Base-by-base conservation (phyloP, 2,113 vertebrate species). In the Ardeotis arabs region DNA sequence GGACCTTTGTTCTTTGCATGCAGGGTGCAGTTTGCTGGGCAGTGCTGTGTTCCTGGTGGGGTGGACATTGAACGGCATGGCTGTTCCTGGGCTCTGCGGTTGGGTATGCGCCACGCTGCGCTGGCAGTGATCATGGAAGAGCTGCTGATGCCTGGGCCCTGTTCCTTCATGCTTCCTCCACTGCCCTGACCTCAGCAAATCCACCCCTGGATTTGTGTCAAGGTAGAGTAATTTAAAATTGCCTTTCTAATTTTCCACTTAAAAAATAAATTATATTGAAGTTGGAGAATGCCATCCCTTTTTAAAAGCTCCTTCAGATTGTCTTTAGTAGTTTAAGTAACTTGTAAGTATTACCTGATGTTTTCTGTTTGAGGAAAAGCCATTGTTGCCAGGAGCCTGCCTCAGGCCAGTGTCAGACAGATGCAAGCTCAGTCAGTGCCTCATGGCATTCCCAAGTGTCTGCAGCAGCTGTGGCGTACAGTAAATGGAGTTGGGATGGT, bases 71-170 rank as follows among this genome's bases (percentile, higher is more conserved):
- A 23, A 33, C 21, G 31, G 13, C 1, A 0, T 19, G 27, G 21
- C 37, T 64, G 45, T 53, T 74, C 19, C 68, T 13, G 14, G 11
- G 35, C 41, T 67, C 45, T 50, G 86, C 0, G 3, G 49, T 27
- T 63, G 31, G 13, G 6, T 31, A 7, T 45, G 52, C 2, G 1
- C 52, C 1, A 0, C 3, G 1, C 41, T 44, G 44, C 49, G 29
- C 21, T 4, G 1, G 19, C 35, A 69, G 14, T 18, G 37, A 23
- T 27, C 68, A 67, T 2, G 0, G 12, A 44, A 22, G 20, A 77
- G 44, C 50, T 92, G 5, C 83, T 52, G 3, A 21, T 79, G 29
- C 35, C 39, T 27, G 19, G 9, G 19, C 4, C 23, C 6, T 58
- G 29, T 18, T 89, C 22, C 29, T 83, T 2, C 45, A 25, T 18